phyloP scores from a whole-genome alignment of 2,113 vertebrate species.

The Ailuropoda melanoleuca region DNA sequence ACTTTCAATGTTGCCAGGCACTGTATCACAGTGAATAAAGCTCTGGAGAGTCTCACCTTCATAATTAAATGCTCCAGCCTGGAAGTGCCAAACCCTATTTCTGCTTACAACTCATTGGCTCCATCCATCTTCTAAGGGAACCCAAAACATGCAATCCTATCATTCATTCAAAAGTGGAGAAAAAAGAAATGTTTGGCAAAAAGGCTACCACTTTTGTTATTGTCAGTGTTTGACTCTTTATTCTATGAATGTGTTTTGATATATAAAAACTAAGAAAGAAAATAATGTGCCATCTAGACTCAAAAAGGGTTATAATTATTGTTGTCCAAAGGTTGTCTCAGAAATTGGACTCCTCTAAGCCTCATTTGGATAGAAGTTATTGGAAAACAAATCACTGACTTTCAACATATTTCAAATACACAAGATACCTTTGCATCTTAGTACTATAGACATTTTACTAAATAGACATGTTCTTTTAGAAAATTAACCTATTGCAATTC shows the following conservation, averaged over 20 bases:
- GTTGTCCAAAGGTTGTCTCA: background rate
- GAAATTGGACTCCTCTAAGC: background rate
- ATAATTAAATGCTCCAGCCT: background rate
- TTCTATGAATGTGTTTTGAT: background rate
- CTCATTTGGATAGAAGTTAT: background rate
- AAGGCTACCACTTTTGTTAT: background rate
- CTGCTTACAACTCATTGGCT: background rate
- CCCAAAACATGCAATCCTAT: background rate
- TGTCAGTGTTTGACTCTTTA: background rate
- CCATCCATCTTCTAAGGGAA: background rate
- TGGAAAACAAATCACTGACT: background rate
- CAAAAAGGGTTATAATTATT: background rate
- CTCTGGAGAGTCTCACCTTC: background rate
- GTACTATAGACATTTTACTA: background rate
- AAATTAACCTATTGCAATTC: background rate
- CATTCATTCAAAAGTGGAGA: background rate
- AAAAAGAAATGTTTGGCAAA: background rate
- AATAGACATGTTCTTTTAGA: background rate
- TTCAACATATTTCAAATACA: background rate
- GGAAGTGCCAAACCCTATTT: background rate
- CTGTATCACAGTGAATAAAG: background rate
- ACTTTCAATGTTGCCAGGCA: background rate
- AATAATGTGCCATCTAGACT: background rate
- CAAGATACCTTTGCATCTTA: background rate
- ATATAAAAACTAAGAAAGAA: slow-evolving; percentile 19